Base-by-base conservation (phyloP, 2,797 vertebrate species). In the Helarctos malayanus region DNA sequence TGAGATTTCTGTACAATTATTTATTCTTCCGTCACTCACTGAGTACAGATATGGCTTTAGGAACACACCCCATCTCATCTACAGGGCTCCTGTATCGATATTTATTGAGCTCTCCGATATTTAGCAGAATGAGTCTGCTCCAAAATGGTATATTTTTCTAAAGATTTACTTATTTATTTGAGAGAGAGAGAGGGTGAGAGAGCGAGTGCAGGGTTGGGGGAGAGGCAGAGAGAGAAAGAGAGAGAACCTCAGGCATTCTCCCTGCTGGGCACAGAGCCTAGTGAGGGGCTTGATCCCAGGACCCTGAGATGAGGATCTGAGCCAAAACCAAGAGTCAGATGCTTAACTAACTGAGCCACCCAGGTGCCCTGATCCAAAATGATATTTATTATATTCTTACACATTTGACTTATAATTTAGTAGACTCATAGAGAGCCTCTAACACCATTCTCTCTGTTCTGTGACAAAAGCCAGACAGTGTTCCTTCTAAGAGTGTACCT, bases 401-500 rank as follows among this genome's bases (percentile, higher is more conserved):
- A 54, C 35, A 13, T 54, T 45, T 85, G 32, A 86, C 3, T 59
- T 69, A 41, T 49, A 92, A 49, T 21, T 89, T 87, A 73, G 57
- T 65, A 59, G 86, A 45, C 68, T 82, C 61, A 19, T 29, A 32
- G 81, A 90, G 29, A 83, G 56, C 80, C 49, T 80, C 12, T 45
- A 29, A 27, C 68, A 16, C 38, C 5, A 0, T 69, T 83, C 35
- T 45, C 21, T 92, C 41, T 71, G 35, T 63, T 85, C 54, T 5
- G 25, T 90, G 41, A 56, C 9, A 56, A 93, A 65, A 82, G 54
- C 11, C 47, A 5, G 19, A 49, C n/a, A 29, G 75, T 78, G 73
- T 89, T 95, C 63, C 75, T 61, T 78, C 86, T 86, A 82, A 90
- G 91, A 89, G 4, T n/a, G 7, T 18, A 80, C 15, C 86, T 93